These are phyloP conservation scores for Akabosia matsudoensis DNA, from an alignment of 1,140 invertebrate genomes.

Conservation along the genomic window DNA sequence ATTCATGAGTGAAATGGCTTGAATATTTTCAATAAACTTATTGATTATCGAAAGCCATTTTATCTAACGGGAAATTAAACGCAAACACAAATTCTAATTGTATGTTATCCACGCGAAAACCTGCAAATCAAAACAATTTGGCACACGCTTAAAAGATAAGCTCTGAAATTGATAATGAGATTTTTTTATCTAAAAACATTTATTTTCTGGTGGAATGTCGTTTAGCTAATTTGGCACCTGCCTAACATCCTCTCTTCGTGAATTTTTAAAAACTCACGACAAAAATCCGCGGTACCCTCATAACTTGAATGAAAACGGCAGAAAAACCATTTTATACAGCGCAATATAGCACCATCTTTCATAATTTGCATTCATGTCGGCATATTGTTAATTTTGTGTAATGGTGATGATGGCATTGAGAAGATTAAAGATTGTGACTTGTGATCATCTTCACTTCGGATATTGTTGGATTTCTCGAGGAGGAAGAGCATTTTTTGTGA, in stretches of 20 bases:
- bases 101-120: not conserved
- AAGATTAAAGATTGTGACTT: not conserved
- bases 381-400: constrained; percentile 1
- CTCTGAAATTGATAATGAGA: not conserved
- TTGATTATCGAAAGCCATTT: no score
- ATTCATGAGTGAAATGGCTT: no score
- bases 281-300: no score
- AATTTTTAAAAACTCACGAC: not conserved
- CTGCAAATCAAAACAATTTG: not conserved
- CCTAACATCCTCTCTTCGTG: not conserved
- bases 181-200: not conserved
- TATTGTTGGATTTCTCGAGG: not conserved
- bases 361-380: not conserved
- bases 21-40: not conserved
- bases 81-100: not conserved
- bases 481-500: not conserved
- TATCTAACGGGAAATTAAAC: not conserved
- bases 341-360: not conserved
- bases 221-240: not conserved
- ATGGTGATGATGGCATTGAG: not conserved
- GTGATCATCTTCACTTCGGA: not conserved
- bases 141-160: not conserved
- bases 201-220: not conserved
- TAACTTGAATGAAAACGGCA: no score
- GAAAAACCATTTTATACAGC: not conserved